These are phyloP conservation scores for Aphaenogaster floridana DNA, from an alignment of 1,140 invertebrate species.

Conservation along the genomic window DNA sequence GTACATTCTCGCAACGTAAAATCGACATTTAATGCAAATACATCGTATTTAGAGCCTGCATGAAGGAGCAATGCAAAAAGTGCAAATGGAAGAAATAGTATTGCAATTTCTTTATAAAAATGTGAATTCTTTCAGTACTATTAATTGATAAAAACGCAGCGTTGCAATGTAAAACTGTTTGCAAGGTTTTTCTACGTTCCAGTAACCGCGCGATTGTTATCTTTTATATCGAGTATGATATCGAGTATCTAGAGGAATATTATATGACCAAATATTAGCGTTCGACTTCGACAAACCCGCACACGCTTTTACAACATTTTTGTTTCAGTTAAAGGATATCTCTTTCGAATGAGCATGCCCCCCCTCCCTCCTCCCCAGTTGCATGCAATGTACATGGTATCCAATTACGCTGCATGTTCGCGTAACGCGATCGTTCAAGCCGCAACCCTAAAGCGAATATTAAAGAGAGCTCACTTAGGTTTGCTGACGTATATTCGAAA, in stretches of 20 bases:
- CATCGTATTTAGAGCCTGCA: not conserved
- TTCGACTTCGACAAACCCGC: not conserved
- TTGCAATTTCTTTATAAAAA: not conserved
- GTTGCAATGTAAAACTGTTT: not conserved
- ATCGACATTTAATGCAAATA: not conserved
- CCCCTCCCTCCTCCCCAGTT: not conserved
- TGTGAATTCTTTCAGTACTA: not conserved
- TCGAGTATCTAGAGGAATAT: not conserved
- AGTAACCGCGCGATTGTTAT: not conserved
- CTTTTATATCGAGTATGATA: not conserved
- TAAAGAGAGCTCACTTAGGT: slow-evolving; percentile 65
- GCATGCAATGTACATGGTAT: slow-evolving; percentile 10
- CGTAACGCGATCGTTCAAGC: not conserved
- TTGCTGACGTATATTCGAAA: slow-evolving; percentile 19
- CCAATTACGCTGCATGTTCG: slow-evolving; percentile 24
- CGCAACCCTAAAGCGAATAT: slow-evolving; percentile 69
- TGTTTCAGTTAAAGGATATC: slow-evolving; percentile 1
- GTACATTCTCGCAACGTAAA: not conserved
- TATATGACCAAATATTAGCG: not conserved
- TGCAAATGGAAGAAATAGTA: not conserved
- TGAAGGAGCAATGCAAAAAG: not conserved
- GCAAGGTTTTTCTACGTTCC: not conserved
- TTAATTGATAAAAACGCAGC: not conserved
- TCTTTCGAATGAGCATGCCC: not conserved
- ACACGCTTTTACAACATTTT: not conserved